Evolutionary conservation across 1,140 invertebrate species (phyloP).

Genomic region (Berghia stephanieae): DNA sequence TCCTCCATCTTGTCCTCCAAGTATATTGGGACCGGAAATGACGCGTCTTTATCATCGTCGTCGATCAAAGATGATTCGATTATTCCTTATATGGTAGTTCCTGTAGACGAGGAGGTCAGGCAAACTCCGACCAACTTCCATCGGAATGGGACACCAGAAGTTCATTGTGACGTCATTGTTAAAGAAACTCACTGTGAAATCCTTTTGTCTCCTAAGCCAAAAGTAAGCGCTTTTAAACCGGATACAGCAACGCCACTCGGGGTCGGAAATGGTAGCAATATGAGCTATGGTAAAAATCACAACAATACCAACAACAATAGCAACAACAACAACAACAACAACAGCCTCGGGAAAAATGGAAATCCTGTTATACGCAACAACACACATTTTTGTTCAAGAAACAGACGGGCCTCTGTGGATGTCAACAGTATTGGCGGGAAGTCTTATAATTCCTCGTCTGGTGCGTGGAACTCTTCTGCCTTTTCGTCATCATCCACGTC

Average conservation of each 20-base stretch:
- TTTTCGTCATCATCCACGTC: conserved; percentile 13
- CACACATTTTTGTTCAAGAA: conserved; percentile 17
- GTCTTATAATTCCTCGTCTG: conserved; percentile 5
- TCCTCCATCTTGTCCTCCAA: no score
- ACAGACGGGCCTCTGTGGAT: conserved; percentile 6
- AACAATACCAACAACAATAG: no score
- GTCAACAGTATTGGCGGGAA: background rate
- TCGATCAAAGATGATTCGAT: no score
- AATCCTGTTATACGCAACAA: no score
- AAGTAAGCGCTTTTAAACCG: conserved; percentile 4
- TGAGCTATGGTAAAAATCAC: no score
- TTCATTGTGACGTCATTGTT: conserved; percentile 32
- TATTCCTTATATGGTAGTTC: conserved; percentile 26
- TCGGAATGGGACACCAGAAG: conserved; percentile 29
- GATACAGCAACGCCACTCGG: background rate
- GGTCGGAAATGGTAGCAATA: background rate
- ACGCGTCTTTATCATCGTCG: no score
- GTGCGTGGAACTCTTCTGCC: background rate
- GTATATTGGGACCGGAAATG: no score
- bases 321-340: no score
- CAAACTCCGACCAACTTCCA: conserved; percentile 30
- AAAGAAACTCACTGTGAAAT: conserved; percentile 32
- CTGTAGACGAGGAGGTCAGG: conserved; percentile 19
- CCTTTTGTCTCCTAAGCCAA: conserved; percentile 21
- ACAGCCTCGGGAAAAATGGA: no score